Evolutionary conservation across 2,888 invertebrate species (phyloP), one percentile per base, ranked within the genome.

Genomic region (Patella pellucida): DNA sequence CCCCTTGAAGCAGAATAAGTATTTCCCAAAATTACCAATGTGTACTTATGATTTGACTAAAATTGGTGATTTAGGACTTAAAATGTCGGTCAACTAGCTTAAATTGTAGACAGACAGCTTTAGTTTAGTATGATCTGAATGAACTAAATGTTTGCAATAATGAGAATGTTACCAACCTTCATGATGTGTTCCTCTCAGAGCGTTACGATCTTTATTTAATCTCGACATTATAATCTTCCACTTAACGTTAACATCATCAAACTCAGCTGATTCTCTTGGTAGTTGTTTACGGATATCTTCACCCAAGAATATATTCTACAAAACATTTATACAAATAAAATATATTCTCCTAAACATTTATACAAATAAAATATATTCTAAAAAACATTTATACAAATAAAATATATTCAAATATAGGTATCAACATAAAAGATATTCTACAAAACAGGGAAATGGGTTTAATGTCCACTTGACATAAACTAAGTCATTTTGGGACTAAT

Each of bases 271-370:
- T 77, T 91, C 91, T 71, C 89, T 82, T 0, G 96, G 96, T 73
- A 97, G 91, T 90, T 97, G 96, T 84, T 94, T 95, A 78, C 95
- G 92, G 76, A 97, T 96, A 89, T 97, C 96, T 90, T 96, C 96
- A 0, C 96, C 96, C 80, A 93, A 92, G 91, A 97, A 96, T 89
- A 97, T 96, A 88, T 95, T 96, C 93, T 94, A 85, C 73, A 71
- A 72, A 41, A 41, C 41, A 41, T 41, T 41, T 41, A 41, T 9
- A 41, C 41, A 41, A 41, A 41, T 31, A 50, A 73, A 19, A 71
- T 15, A 7, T n/a, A 31, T 31, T 52, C 51, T 15, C 69, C 9
- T 3, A n/a, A 52, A 3, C 19, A 9, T n/a, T 12, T 41, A 27
- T 15, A 70, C 69, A 51, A 50, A 23, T 7, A 50, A 73, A 19